Evolutionary conservation across 2,797 vertebrate genomes (phyloP).

Genomic region (Cichlasoma orientale): DNA sequence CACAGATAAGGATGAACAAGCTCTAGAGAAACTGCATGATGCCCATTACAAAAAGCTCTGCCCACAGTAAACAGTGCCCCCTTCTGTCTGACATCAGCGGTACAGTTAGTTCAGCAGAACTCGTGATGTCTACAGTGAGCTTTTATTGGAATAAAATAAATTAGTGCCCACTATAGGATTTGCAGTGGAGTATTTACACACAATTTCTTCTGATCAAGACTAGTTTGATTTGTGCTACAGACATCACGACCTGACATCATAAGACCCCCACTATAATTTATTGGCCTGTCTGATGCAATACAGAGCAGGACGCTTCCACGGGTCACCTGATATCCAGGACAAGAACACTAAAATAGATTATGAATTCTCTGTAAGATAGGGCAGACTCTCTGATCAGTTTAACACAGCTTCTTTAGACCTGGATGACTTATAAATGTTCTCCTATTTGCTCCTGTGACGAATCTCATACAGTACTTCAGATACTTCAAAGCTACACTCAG

Average conservation of each 20-base stretch:
- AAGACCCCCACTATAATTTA: background rate
- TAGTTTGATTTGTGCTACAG: background rate
- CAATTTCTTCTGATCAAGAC: fast-evolving
- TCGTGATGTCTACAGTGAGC: background rate
- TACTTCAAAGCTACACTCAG: background rate
- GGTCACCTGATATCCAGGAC: background rate
- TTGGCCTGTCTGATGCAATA: background rate
- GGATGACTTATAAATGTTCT: background rate
- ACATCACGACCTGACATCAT: background rate
- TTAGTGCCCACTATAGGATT: no score
- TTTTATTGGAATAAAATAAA: background rate
- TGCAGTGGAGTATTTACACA: background rate
- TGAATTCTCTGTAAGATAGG: background rate
- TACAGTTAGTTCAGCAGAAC: background rate
- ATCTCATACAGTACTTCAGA: background rate
- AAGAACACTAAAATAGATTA: background rate
- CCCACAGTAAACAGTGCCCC: conserved; percentile 5
- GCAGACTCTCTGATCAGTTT: conserved; percentile 2
- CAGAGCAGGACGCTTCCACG: background rate
- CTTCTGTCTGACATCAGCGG: conserved; percentile 21
- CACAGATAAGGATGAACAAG: background rate
- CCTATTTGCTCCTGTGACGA: background rate
- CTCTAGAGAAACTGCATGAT: background rate
- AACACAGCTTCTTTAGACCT: background rate
- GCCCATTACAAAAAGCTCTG: background rate